Base-by-base conservation (phyloP, 2,797 vertebrate genomes). In the Enoplosus armatus region DNA sequence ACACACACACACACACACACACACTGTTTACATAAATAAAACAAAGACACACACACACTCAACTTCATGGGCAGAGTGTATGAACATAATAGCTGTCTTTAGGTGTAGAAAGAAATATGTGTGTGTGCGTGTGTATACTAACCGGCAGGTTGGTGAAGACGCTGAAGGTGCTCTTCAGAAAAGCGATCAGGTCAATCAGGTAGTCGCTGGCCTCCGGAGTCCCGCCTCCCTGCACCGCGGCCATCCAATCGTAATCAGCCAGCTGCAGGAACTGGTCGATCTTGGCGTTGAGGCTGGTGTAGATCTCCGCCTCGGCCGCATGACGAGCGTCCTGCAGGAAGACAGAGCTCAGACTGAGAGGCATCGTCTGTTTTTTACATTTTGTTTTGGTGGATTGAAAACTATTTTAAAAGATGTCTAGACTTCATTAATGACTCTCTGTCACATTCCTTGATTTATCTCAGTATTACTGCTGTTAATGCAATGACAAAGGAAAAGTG, bases 251-350 rank as follows among this genome's bases (percentile, higher is more conserved):
- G 0, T 99, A 99, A 73, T 98, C 97, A 0, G 97, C 98, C 90
- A 99, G 95, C 94, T 99, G 98, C 86, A 99, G 88, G 91, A 99
- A 99, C 94, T 99, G 98, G 87, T 99, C 98, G 7, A 99, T 99
- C 93, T 99, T 99, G 85, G 97, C 96, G 83, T 99, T 99, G 8
- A 99, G 93, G 72, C 96, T 99, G 27, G 97, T 99, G 93, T 99
- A 99, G 91, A 98, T 99, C 92, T 99, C 98, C 12, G 97, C 98
- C 92, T 99, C 98, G 0, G 98, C 97, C 0, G 98, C 94, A 9
- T 99, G 98, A 3, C 98, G 96, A 5, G 97, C 96, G 0, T 99
- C 98, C 98, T 99, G 92, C 0, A 16, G 8, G 22, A 18, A 1
- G 9, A 31, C 1, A 2, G 31, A 62, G 37, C 7, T 15, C 22